phyloP scores from a whole-genome alignment of 2,113 vertebrate genomes.

The Helogale parvula region DNA sequence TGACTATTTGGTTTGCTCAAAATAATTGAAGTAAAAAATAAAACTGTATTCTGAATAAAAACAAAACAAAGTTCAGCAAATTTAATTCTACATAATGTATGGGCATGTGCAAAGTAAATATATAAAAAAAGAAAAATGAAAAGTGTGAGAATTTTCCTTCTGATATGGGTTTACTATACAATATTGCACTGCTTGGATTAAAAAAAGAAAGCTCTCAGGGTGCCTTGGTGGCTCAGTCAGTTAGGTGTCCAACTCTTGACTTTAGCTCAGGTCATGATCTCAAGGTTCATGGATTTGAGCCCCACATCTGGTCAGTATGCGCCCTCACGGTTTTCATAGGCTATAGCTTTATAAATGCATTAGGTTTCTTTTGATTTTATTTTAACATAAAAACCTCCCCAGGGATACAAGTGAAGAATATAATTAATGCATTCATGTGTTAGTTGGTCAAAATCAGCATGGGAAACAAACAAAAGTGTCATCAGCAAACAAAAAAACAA shows the following conservation, averaged over 20 bases:
- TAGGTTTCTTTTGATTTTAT: background rate
- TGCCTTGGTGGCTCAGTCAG: too few relatives aligned
- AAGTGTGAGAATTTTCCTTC: background rate
- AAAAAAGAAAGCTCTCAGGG: background rate
- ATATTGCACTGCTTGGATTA: background rate
- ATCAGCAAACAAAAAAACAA: background rate
- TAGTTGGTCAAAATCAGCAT: background rate
- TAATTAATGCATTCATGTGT: background rate
- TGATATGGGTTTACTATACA: background rate
- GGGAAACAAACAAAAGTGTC: background rate
- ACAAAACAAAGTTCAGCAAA: background rate
- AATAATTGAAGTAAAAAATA: background rate
- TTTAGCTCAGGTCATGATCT: too few relatives aligned
- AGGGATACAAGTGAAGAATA: background rate
- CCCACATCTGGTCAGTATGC: background rate
- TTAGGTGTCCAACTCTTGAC: too few relatives aligned
- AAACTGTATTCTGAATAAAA: conserved; percentile 15
- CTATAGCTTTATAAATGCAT: background rate
- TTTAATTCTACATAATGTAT: background rate
- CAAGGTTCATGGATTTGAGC: too few relatives aligned
- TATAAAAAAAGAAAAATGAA: background rate
- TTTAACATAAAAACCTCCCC: background rate
- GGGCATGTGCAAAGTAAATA: background rate
- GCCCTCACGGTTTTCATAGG: background rate
- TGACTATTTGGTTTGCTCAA: background rate